A percentile compares a stretch with the other conserved stretches of the same genome.
Evolutionary conservation across 2,113 vertebrate species (phyloP).

Genomic region (Thalassarche chlororhynchos): DNA sequence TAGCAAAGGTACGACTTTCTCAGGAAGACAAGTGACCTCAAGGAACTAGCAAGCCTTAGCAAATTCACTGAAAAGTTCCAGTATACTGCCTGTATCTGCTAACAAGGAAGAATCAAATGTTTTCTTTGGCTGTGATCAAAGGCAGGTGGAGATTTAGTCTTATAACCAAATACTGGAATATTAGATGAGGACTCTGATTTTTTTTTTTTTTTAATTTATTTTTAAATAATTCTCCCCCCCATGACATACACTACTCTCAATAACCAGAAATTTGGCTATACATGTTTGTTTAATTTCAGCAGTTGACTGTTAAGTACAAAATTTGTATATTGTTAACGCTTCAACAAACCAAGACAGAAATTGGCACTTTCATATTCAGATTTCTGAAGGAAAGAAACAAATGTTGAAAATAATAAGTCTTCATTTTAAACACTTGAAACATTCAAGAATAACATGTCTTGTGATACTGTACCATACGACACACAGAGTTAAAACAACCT

Average conservation of each 20-base stretch:
- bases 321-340: neutral
- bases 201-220: neutral
- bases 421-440: neutral
- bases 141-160: neutral
- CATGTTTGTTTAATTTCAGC: neutral
- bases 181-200: neutral
- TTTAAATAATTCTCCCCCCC: neutral
- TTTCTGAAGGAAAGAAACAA: neutral
- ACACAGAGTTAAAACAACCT: neutral
- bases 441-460: neutral
- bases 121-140: neutral
- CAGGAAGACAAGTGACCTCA: neutral
- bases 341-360: neutral
- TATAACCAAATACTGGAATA: neutral
- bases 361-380: neutral
- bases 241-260: neutral
- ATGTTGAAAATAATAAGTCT: neutral
- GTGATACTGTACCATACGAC: neutral
- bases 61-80: neutral
- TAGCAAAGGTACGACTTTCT: neutral
- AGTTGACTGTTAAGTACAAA: neutral
- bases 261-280: neutral
- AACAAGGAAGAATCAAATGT: neutral
- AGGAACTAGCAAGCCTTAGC: neutral
- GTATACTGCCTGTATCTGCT: neutral